phyloP scores from a whole-genome alignment of 2,113 vertebrate genomes.

The Syngnathus floridae region DNA sequence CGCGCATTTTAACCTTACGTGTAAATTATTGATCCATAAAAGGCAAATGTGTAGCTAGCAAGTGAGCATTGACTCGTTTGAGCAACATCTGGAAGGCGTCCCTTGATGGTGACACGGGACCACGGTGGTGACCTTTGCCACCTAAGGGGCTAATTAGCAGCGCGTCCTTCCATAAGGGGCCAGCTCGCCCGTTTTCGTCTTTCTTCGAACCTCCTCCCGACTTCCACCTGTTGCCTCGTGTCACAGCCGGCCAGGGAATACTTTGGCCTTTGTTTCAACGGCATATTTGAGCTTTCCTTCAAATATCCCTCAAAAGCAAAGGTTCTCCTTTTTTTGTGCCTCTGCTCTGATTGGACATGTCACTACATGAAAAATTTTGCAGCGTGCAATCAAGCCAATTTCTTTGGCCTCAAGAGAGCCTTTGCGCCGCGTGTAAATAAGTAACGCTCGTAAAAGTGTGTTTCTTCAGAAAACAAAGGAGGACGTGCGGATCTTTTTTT shows the following conservation, averaged over 20 bases:
- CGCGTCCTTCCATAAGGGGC: constrained; percentile 49
- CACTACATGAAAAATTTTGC: too few species aligned
- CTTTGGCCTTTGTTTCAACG: not conserved
- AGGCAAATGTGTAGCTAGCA: too few species aligned
- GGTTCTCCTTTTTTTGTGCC: too few species aligned
- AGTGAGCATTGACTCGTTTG: too few species aligned
- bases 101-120: constrained; percentile 58
- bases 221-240: constrained; percentile 59
- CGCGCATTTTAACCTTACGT: too few species aligned
- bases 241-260: constrained; percentile 26
- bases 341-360: too few species aligned
- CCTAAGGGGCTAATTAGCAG: constrained; percentile 68
- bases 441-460: constrained; percentile 11
- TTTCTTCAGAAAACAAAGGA: constrained; percentile 33
- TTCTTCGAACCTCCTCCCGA: constrained; percentile 23
- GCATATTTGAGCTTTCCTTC: too few species aligned
- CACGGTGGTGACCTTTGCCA: constrained; percentile 64
- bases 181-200: constrained; percentile 29
- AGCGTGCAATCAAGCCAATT: not conserved
- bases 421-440: constrained; percentile 2
- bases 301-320: not conserved
- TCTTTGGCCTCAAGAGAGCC: not conserved
- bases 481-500: not conserved
- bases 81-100: constrained; percentile 63
- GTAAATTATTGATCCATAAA: too few species aligned